These are phyloP conservation scores for Trichechus manatus DNA, from an alignment of 2,113 vertebrate genomes.

Conservation along the genomic window DNA sequence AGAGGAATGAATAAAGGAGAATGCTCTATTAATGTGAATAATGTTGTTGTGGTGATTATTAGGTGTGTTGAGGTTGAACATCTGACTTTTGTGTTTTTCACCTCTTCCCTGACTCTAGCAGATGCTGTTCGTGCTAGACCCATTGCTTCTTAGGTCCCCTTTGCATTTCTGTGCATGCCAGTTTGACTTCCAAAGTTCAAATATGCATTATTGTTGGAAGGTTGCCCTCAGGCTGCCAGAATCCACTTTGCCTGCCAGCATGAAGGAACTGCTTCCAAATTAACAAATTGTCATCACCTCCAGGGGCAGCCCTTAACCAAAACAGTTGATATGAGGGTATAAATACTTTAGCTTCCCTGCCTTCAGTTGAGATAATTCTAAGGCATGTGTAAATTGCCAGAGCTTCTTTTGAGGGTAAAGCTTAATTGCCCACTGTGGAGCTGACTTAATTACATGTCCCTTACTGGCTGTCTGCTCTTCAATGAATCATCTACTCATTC, in stretches of 20 bases:
- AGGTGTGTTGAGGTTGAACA: neutral
- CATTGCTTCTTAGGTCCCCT: neutral
- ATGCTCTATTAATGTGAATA: neutral
- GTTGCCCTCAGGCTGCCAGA: neutral
- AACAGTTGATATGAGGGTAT: neutral
- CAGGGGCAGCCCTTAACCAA: neutral
- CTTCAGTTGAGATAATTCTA: neutral
- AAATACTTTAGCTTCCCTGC: neutral
- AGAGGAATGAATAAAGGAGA: neutral
- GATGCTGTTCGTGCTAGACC: neutral
- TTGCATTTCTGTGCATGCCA: neutral
- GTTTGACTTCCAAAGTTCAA: neutral
- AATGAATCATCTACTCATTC: neutral
- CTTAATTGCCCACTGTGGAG: neutral
- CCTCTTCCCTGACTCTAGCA: neutral
- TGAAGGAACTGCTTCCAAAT: neutral
- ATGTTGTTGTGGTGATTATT: neutral
- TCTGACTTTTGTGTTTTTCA: neutral
- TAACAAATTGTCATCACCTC: neutral
- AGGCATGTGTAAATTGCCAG: neutral
- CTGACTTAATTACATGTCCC: neutral
- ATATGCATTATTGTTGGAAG: slow-evolving; percentile 16
- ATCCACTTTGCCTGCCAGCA: neutral
- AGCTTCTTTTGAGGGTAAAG: neutral
- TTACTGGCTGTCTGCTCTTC: neutral